Conservation (phyloP, 2,888 invertebrate species). For the Pachymerium ferrugineum region DNA sequence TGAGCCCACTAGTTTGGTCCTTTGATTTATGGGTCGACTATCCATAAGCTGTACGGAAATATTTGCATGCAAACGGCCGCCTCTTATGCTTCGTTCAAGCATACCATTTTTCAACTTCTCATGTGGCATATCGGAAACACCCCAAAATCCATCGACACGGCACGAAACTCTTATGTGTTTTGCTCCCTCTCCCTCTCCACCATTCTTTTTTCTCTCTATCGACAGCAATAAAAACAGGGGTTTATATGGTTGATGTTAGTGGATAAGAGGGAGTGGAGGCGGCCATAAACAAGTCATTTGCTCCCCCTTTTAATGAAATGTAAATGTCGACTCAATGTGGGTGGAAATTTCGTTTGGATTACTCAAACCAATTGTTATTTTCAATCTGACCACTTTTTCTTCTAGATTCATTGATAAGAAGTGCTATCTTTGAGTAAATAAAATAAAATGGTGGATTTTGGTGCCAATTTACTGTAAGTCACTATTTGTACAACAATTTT, state of each 20-base stretch:
- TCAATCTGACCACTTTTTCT: too few relatives aligned
- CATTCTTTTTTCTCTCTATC: neutral
- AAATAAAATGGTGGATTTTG: too few relatives aligned
- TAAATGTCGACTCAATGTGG: neutral
- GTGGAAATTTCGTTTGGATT: neutral
- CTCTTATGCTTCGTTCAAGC: conserved; percentile 6
- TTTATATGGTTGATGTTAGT: conserved; percentile 9
- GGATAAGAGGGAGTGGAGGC: conserved; percentile 2
- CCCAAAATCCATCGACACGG: conserved; percentile 21
- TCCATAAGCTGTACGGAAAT: conserved; percentile 9
- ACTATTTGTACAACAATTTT: neutral
- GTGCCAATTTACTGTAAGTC: too few relatives aligned
- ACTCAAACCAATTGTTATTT: neutral
- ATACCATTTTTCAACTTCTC: conserved; percentile 15
- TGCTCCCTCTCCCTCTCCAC: neutral
- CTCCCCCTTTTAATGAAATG: neutral
- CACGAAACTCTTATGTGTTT: conserved; percentile 9
- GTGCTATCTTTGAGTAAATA: too few relatives aligned
- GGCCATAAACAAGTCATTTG: neutral
- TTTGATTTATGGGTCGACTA: conserved; percentile 15
- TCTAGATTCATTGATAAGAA: neutral
- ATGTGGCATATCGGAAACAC: conserved; percentile 21
- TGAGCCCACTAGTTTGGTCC: neutral
- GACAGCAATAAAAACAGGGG: conserved; percentile 15
- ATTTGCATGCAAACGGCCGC: conserved; percentile 18